Evolutionary conservation across 1,140 invertebrate genomes (phyloP).

Genomic region (Brachionus paranguensis): DNA sequence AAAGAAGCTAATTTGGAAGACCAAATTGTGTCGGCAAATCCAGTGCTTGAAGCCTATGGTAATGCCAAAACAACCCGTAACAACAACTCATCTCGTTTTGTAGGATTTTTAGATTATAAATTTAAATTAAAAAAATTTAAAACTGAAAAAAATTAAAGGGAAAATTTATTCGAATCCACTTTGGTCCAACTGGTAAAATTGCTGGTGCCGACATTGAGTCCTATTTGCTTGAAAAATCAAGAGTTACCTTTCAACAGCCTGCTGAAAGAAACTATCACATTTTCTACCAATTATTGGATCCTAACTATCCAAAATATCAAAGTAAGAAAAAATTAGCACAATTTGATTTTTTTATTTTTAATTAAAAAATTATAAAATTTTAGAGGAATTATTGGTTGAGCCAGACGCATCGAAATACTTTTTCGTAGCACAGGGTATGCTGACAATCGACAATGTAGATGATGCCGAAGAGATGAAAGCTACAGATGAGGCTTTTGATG

Average conservation of each 20-base stretch:
- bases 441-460: slow-evolving; percentile 88
- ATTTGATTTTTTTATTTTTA: neutral
- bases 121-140: neutral
- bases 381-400: slow-evolving; percentile 75
- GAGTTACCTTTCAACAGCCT: slow-evolving; percentile 95
- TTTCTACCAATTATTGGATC: slow-evolving; percentile 99
- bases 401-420: slow-evolving; percentile 76
- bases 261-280: slow-evolving; percentile 99
- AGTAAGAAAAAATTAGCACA: slow-evolving; percentile 43
- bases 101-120: slow-evolving; percentile 45
- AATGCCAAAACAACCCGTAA: slow-evolving; percentile 63
- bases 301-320: slow-evolving; percentile 63
- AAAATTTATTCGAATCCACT: slow-evolving; percentile 99
- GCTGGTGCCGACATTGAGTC: slow-evolving; percentile 99
- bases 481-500: slow-evolving; percentile 95
- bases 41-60: slow-evolving; percentile 61
- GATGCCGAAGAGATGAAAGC: slow-evolving; percentile 85
- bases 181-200: slow-evolving; percentile 95
- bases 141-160: slow-evolving; percentile 48
- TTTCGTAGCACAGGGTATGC: slow-evolving; percentile 94
- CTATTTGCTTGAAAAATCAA: slow-evolving; percentile 99
- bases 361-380: slow-evolving; percentile 45
- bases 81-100: slow-evolving; percentile 64
- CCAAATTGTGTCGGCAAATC: slow-evolving; percentile 62
- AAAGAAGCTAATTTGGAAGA: slow-evolving; percentile 58